Conservation (phyloP, 2,888 invertebrate genomes). For the Chaitophorus viminalis region DNA sequence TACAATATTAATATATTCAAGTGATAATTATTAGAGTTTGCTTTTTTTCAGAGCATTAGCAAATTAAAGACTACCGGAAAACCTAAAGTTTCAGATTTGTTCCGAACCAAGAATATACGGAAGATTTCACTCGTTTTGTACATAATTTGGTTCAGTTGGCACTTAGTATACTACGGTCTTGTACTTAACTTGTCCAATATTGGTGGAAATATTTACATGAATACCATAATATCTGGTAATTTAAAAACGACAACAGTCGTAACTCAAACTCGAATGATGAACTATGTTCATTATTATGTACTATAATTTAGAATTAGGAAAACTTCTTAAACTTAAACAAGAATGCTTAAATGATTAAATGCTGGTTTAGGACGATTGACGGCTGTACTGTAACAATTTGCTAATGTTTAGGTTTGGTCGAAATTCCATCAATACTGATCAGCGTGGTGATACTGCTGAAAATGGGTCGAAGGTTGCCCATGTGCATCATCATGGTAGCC, state of each 20-base stretch:
- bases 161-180: constrained; percentile 81
- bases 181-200: constrained; percentile 80
- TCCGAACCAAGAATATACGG: constrained; percentile 74
- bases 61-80: constrained; percentile 61
- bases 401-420: constrained; percentile 74
- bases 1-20: not conserved
- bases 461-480: constrained; percentile 78
- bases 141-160: constrained; percentile 81
- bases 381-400: not conserved
- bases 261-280: not conserved
- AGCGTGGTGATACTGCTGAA: constrained; percentile 81
- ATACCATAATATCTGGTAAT: constrained; percentile 70
- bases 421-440: constrained; percentile 80
- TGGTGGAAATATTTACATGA: constrained; percentile 79
- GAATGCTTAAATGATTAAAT: not conserved
- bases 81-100: constrained; percentile 72
- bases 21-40: not conserved
- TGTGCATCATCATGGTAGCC: constrained; percentile 75
- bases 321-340: not conserved
- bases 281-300: no score
- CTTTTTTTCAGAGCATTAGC: constrained; percentile 62
- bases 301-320: not conserved
- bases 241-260: not conserved
- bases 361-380: not conserved
- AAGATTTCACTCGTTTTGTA: constrained; percentile 78